These are phyloP conservation scores for Balaenoptera acutorostrata DNA, from an alignment of 2,113 vertebrate species.

Conservation along the genomic window DNA sequence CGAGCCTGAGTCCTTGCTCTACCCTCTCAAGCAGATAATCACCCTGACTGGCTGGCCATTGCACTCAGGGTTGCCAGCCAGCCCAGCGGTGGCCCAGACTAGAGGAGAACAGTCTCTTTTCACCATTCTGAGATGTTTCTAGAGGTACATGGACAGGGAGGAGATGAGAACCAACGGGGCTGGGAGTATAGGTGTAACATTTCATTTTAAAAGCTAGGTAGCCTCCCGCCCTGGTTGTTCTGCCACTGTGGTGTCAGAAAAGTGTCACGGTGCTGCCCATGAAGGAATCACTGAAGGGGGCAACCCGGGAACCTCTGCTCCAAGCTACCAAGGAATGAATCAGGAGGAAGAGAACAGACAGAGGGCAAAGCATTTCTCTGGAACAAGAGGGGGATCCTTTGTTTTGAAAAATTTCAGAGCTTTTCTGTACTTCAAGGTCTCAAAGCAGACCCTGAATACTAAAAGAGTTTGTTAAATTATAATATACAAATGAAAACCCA, in stretches of 20 bases:
- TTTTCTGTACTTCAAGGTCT: neutral
- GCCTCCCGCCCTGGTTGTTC: neutral
- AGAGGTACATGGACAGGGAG: neutral
- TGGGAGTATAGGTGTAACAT: neutral
- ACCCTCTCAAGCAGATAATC: neutral
- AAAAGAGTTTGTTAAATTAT: neutral
- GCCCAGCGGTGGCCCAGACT: neutral
- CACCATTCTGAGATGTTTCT: neutral
- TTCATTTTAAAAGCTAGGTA: neutral
- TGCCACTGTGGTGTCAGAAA: neutral
- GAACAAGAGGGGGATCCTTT: neutral
- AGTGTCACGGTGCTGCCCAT: neutral
- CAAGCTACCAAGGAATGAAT: neutral
- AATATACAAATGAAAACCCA: neutral
- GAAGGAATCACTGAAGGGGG: too few species aligned
- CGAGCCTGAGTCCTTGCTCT: neutral
- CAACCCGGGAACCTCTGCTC: neutral
- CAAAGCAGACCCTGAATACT: neutral
- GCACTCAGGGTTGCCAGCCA: neutral
- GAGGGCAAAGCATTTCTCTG: neutral
- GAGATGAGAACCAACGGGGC: neutral
- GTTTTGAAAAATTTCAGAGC: constrained; percentile 6
- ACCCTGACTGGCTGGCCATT: too few species aligned
- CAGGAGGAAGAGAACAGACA: neutral
- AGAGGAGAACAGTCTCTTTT: neutral